Base-by-base conservation (phyloP, 2,888 invertebrate genomes). In the Thymelicus acteon region DNA sequence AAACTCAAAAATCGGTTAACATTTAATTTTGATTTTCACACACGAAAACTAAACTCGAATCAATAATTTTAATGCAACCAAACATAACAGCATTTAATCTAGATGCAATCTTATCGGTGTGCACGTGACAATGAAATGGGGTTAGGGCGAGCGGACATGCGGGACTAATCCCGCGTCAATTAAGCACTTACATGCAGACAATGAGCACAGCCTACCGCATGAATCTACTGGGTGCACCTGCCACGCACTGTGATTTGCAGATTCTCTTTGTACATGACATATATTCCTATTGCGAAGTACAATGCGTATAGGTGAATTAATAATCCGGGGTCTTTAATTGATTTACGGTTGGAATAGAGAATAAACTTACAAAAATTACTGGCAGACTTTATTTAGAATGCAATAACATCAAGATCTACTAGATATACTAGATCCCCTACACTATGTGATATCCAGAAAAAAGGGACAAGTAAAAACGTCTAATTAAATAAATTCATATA, bases 161-260 rank as follows among this genome's bases (percentile, higher is more conserved):
- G 58, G 54, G 70, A 74, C 75, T 76, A 74, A 73, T 74, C 72
- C 74, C 75, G 75, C 78, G 79, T 83, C 86, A 86, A 88, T 88
- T 87, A 88, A 85, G 85, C 82, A 83, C 80, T 82, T 82, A 82
- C 81, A 81, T 69, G 75, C 76, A 80, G 78, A 89, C 87, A 89
- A 89, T 89, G 83, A 85, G 85, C 85, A 79, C 75, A 82, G 82
- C 79, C 83, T 83, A 85, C 86, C 85, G 73, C 81, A 81, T 80
- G 84, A 84, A 83, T 84, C 86, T 86, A 86, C 82, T 83, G 79
- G 81, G 74, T 76, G 80, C 86, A 88, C 84, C 86, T 88, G 89
- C 81, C 85, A 82, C 77, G 79, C 75, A 76, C 76, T 75, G 76
- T 84, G 85, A 88, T 87, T 85, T 83, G 84, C 76, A 79, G 77